These are phyloP conservation scores for Hyperoplus immaculatus DNA, from an alignment of 2,797 vertebrate species.

Conservation along the genomic window DNA sequence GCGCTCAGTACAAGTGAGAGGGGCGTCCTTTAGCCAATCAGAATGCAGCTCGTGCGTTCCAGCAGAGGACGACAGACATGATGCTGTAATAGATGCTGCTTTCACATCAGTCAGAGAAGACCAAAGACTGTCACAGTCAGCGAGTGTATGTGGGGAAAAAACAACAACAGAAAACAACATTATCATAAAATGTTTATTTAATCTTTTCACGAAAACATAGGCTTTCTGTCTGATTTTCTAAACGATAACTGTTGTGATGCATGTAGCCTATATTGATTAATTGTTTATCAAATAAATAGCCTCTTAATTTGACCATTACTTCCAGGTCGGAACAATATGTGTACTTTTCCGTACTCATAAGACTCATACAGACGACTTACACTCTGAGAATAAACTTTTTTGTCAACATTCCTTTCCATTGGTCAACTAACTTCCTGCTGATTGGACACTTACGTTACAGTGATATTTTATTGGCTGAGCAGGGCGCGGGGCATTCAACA, in stretches of 20 bases:
- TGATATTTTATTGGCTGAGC: conserved; percentile 47
- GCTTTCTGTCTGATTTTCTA: not conserved
- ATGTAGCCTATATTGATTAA: no score
- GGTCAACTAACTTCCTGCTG: not conserved
- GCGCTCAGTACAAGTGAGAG: conserved; percentile 57
- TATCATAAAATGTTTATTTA: not conserved
- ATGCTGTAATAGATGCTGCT: not conserved
- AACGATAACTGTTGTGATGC: not conserved
- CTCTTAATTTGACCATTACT: no score
- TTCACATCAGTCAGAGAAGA: not conserved
- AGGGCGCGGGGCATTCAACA: conserved; percentile 30
- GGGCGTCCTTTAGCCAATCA: conserved; percentile 50
- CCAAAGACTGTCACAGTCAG: not conserved
- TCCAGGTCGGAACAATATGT: no score
- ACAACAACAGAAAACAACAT: no score
- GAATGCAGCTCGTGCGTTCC: not conserved
- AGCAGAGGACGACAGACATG: conserved; percentile 15
- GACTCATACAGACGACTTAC: no score
- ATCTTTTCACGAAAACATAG: not conserved
- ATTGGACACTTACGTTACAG: conserved; percentile 28
- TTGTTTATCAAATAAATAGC: no score
- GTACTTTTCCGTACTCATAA: no score
- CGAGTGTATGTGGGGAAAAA: no score
- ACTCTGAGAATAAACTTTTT: not conserved
- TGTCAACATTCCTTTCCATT: conserved; percentile 45